Conservation (phyloP, 92 coral and sea anemone species). For the Palythoa grandis region DNA sequence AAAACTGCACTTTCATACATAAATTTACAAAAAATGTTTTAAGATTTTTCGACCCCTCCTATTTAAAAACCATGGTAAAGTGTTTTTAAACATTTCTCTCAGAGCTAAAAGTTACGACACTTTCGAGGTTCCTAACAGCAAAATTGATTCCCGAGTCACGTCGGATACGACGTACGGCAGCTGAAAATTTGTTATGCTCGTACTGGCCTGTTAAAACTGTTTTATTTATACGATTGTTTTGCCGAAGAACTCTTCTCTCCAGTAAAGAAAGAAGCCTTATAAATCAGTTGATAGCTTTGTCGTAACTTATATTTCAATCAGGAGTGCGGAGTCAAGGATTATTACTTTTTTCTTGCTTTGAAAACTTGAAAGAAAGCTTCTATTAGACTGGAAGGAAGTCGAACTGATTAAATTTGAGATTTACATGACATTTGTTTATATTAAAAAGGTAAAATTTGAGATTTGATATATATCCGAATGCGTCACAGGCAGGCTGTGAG, state of each 20-base stretch:
- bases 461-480: neutral
- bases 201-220: neutral
- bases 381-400: neutral
- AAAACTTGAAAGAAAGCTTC: no score
- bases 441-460: neutral
- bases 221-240: conserved; percentile 3
- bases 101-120: neutral
- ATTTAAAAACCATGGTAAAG: no score
- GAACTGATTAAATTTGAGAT: neutral
- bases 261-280: neutral
- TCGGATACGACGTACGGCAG: neutral
- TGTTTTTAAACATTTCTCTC: no score
- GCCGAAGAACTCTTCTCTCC: neutral
- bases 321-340: no score
- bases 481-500: neutral
- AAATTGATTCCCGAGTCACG: neutral
- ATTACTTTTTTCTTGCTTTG: no score
- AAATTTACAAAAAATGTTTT: neutral
- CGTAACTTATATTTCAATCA: neutral
- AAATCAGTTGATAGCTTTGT: neutral
- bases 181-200: neutral
- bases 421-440: neutral
- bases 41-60: neutral
- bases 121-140: neutral
- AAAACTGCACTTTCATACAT: no score